A percentile compares a stretch with the other conserved stretches of the same genome.
Conservation (phyloP, 1,140 invertebrate genomes). For the Cydia strobilella region DNA sequence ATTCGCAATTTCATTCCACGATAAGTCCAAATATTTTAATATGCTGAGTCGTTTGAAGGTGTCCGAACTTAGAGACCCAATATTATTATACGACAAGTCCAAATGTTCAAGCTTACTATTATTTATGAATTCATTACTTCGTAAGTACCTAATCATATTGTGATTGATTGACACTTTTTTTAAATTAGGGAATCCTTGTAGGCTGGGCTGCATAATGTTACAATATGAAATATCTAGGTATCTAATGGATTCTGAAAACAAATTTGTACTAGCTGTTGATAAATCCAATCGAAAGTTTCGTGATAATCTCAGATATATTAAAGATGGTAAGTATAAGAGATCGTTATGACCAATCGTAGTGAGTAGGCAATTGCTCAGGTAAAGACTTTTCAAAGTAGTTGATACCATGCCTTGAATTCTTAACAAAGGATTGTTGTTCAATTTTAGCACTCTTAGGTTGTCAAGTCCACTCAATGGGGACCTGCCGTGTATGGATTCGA, state of each 20-base stretch:
- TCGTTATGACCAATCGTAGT: slow-evolving; percentile 71
- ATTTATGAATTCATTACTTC: slow-evolving; percentile 81
- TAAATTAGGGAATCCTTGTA: slow-evolving; percentile 82
- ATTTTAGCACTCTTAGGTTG: slow-evolving; percentile 76
- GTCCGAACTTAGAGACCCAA: slow-evolving; percentile 78
- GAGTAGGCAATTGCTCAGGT: slow-evolving; percentile 81
- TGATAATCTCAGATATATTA: slow-evolving; percentile 78
- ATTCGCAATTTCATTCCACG: slow-evolving; percentile 83
- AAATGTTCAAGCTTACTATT: slow-evolving; percentile 82
- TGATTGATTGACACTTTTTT: slow-evolving; percentile 80
- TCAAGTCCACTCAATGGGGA: slow-evolving; percentile 78
- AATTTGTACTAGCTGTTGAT: slow-evolving; percentile 56
- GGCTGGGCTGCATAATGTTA: slow-evolving; percentile 82
- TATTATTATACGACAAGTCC: slow-evolving; percentile 84
- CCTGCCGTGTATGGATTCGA: slow-evolving; percentile 75
- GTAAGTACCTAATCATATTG: slow-evolving; percentile 82
- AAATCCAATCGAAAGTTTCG: slow-evolving; percentile 79
- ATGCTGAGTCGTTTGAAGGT: slow-evolving; percentile 81
- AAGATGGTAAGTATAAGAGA: slow-evolving; percentile 74
- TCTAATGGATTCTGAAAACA: slow-evolving; percentile 80
- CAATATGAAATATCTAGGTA: slow-evolving; percentile 84
- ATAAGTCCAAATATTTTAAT: slow-evolving; percentile 83
- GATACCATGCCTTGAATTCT: slow-evolving; percentile 77
- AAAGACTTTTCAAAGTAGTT: slow-evolving; percentile 76
- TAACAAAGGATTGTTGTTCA: slow-evolving; percentile 79